Evolutionary conservation across 1,140 invertebrate species (phyloP), one percentile per base, ranked within the genome.

Genomic region (Drosophila sp.): DNA sequence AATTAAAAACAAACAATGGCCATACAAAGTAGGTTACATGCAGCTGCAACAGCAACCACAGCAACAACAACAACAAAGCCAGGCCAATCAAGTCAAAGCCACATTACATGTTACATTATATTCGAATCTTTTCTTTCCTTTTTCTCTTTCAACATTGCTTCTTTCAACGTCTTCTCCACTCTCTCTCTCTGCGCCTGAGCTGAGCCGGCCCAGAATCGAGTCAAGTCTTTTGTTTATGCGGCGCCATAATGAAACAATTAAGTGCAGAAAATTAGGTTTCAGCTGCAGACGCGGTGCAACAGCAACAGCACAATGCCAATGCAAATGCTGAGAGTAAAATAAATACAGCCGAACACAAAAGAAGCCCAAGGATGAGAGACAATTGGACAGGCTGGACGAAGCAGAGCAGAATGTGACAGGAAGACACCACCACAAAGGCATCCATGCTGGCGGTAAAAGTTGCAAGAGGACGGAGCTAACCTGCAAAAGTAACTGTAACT

Each of bases 221-320:
- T 64, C 61, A 66, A 70, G 72, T 33, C 78, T 70, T 87, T 87
- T 89, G 84, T 87, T 89, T 76, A 89, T 89, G 83, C 76, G 83
- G 76, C 83, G 77, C 77, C 84, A 89, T 89, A 89, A 89, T 89
- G 84, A 89, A 89, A 89, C 84, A 89, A 89, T 89, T 89, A 89
- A 76, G 80, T 74, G 80, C 80, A 90, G 71, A 80, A 89, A 89
- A 89, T 89, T 89, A 80, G 84, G 84, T 89, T 89, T 90, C 77
- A 89, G 68, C 78, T 66, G 70, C 76, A 86, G 69, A 66, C 57
- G 62, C 65, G 63, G 44, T 10, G 44, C 44, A 50, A n/a, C 17
- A 50, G 25, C 44, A 50, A n/a, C 65, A 62, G 71, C 72, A 85
- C 82, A 85, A 85, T 80, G 82, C 73, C 65, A 73, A 83, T 89